Evolutionary conservation across 2,797 vertebrate genomes (phyloP).

Genomic region (Etheostoma nigrum): DNA sequence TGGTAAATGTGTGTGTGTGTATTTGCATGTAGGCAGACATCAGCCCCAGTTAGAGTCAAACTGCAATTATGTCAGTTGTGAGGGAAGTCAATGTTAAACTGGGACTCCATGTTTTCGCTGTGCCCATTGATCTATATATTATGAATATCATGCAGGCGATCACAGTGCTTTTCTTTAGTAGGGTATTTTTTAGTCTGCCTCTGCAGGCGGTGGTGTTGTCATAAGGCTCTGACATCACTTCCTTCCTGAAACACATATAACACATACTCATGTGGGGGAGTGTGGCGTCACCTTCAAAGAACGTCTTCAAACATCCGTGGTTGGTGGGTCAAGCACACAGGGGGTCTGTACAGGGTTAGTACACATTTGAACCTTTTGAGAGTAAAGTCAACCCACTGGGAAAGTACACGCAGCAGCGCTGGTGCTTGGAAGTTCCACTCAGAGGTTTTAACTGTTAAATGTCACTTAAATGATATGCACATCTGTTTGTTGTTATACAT

Average conservation of each 20-base stretch:
- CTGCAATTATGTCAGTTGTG: slow-evolving; percentile 29
- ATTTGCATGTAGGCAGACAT: slow-evolving; percentile 47
- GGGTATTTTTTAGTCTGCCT: slow-evolving; percentile 12
- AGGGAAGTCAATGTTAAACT: background rate
- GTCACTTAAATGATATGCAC: background rate
- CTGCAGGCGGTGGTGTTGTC: background rate
- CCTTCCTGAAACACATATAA: slow-evolving; percentile 59
- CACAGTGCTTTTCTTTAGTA: background rate
- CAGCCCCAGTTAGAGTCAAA: slow-evolving; percentile 29
- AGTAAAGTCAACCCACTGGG: slow-evolving; percentile 66
- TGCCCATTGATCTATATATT: background rate
- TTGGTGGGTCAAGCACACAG: slow-evolving; percentile 21
- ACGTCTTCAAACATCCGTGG: background rate
- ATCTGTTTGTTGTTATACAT: background rate
- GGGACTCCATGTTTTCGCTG: slow-evolving; percentile 8
- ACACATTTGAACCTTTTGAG: background rate
- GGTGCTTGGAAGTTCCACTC: slow-evolving; percentile 70
- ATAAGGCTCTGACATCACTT: slow-evolving; percentile 49
- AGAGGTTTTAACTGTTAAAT: slow-evolving; percentile 23
- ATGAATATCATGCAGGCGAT: background rate
- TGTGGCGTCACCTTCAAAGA: background rate
- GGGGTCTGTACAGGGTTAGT: slow-evolving; percentile 24
- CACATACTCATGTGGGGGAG: slow-evolving; percentile 6
- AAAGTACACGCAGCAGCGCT: slow-evolving; percentile 62
- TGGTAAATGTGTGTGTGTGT: slow-evolving; percentile 57